These are phyloP conservation scores for Phymastichus coffea DNA, from an alignment of 1,140 invertebrate species.

Conservation along the genomic window DNA sequence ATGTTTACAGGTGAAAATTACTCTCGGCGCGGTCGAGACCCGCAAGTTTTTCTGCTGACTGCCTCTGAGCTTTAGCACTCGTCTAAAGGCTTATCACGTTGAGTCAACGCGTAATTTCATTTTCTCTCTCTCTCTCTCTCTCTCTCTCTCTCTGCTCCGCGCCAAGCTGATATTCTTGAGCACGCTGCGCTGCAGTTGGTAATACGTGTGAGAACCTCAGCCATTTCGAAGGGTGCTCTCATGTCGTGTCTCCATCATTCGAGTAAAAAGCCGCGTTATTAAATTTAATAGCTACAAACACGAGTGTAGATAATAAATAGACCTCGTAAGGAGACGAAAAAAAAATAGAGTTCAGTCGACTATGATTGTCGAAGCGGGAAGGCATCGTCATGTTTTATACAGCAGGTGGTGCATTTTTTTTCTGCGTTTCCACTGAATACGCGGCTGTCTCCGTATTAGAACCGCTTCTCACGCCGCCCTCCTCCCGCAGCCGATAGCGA, in stretches of 20 bases:
- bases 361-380: conserved; percentile 2
- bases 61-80: background rate
- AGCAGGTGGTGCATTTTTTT: conserved; percentile 2
- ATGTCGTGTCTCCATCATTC: no score
- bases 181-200: no score
- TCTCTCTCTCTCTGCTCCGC: no score
- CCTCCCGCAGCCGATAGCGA: no score
- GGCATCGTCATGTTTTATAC: background rate
- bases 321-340: background rate
- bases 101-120: no score
- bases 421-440: conserved; percentile 30
- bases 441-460: conserved; percentile 27
- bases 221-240: no score
- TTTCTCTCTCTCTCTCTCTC: no score
- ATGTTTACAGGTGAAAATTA: conserved; percentile 3
- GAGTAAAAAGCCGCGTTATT: no score
- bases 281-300: no score
- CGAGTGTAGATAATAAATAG: no score
- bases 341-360: conserved; percentile 5
- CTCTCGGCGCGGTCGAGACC: background rate
- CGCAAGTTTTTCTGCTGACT: background rate
- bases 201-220: no score
- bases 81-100: background rate
- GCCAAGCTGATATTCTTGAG: no score
- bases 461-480: conserved; percentile 34